Evolutionary conservation across 2,113 vertebrate species (phyloP).

Genomic region (Andinoacara biseriatus): DNA sequence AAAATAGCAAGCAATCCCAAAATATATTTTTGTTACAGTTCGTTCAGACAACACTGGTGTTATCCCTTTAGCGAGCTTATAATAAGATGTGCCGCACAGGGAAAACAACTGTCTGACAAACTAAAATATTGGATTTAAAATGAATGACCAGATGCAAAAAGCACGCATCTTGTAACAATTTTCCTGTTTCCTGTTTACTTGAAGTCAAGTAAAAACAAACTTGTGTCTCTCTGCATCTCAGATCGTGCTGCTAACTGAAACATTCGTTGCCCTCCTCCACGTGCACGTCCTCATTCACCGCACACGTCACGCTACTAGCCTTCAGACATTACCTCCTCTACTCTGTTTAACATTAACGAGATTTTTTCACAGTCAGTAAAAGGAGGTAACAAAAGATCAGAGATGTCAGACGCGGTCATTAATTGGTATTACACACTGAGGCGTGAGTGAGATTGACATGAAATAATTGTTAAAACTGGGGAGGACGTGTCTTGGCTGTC

Average conservation of each 20-base stretch:
- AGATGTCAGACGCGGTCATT: background rate
- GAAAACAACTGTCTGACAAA: background rate
- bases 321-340: background rate
- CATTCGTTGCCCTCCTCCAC: background rate
- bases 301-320: background rate
- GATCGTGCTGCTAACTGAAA: background rate
- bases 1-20: background rate
- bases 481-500: conserved; percentile 22
- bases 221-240: background rate
- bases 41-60: background rate
- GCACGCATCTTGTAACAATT: background rate
- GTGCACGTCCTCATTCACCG: background rate
- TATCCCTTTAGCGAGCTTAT: background rate
- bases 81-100: background rate
- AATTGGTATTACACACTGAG: conserved; percentile 17
- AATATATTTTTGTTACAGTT: background rate
- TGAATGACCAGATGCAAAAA: background rate
- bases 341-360: background rate
- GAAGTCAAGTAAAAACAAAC: background rate
- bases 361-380: background rate
- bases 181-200: background rate
- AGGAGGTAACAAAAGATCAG: background rate
- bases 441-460: background rate
- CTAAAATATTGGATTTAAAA: background rate
- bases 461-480: conserved; percentile 31